Evolutionary conservation across 2,888 invertebrate genomes (phyloP), one percentile per base, ranked within the genome.

Genomic region (Andrena flavipes): DNA sequence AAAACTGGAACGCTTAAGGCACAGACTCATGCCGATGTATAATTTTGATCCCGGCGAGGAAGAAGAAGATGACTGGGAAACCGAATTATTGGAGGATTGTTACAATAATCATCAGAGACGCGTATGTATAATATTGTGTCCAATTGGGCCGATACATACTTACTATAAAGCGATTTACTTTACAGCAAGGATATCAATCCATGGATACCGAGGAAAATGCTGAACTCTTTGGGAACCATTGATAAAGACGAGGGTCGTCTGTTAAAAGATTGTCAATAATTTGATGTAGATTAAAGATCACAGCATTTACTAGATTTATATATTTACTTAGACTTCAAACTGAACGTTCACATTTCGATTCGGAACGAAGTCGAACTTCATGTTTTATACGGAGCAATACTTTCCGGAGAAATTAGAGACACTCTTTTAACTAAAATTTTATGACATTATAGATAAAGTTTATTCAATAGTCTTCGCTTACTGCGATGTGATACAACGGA

Each of bases 41-140:
- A 96, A 96, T 87, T 96, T 96, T 92, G 96, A 96, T 88, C 95
- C 95, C 30, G 95, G 95, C n/a, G 96, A 96, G 88, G 96, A 95
- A 85, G 95, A 95, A 35, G 96, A 96, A 90, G 95, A 96, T 84
- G 96, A 96, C 90, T 96, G 96, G 96, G 96, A 96, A 91, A 95
- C 96, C 7, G 95, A 96, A 89, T 92, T 96, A 64, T 92, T 96
- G 35, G 93, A 93, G 76, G 93, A 93, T 81, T 92, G 91, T 71
- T 92, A 93, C 59, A 91, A 82, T 78, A 91, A 90, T 75, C 90
- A 92, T 69, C 93, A 93, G 80, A 91, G 92, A 91, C 91, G 93
- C 87, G 93, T 93, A 90, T 64, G 90, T 87, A 85, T 71, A 35
- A 60, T 49, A 30, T 30, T 68, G 10, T 29, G 49, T 64, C 64